Conservation (phyloP, 2,113 vertebrate species). For the Rana temporaria region DNA sequence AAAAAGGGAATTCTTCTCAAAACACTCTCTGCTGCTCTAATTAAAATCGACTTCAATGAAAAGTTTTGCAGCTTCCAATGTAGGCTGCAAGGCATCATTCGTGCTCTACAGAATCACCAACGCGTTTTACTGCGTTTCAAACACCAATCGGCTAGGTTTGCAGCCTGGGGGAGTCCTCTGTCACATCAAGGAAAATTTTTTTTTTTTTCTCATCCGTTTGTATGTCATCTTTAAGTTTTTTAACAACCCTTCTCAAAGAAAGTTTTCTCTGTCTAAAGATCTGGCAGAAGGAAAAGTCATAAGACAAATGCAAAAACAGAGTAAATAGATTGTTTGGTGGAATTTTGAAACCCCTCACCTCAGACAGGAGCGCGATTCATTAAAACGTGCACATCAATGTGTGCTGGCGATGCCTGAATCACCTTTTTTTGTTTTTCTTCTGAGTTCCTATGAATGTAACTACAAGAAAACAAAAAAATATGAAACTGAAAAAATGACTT, state of each 20-base stretch:
- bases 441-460: background rate
- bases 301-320: slow-evolving; percentile 25
- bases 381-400: slow-evolving; percentile 22
- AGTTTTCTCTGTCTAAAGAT: slow-evolving; percentile 56
- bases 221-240: slow-evolving; percentile 59
- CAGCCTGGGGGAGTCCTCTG: slow-evolving; percentile 68
- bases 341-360: slow-evolving; percentile 10
- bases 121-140: slow-evolving; percentile 73
- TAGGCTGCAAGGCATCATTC: slow-evolving; percentile 71
- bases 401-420: too few species aligned
- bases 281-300: slow-evolving; percentile 30
- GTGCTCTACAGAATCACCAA: slow-evolving; percentile 71
- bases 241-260: slow-evolving; percentile 60
- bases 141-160: slow-evolving; percentile 60
- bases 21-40: slow-evolving; percentile 71
- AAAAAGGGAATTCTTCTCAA: slow-evolving; percentile 55
- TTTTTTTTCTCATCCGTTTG: slow-evolving; percentile 54
- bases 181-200: slow-evolving; percentile 69
- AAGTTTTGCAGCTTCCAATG: slow-evolving; percentile 68
- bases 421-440: too few species aligned
- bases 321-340: slow-evolving; percentile 46
- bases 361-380: slow-evolving; percentile 5
- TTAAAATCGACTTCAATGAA: slow-evolving; percentile 73
- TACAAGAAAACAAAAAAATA: background rate
- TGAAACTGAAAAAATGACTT: slow-evolving; percentile 13